Evolutionary conservation across 1,140 invertebrate genomes (phyloP).

Genomic region (Drosophila trapezifrons): DNA sequence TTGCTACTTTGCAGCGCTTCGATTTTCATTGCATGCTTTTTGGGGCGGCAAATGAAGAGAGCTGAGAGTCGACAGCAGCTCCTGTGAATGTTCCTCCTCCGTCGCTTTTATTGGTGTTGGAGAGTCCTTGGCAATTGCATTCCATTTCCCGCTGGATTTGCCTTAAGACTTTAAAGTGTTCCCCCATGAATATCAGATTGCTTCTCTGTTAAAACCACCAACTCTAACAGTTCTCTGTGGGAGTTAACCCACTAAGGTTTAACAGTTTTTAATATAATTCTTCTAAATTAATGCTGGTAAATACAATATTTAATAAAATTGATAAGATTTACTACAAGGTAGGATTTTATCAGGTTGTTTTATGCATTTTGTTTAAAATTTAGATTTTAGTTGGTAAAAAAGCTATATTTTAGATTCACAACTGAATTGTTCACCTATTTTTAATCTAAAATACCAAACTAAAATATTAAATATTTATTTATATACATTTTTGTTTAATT

Average conservation of each 20-base stretch:
- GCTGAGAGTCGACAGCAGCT: constrained; percentile 1
- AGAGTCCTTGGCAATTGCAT: constrained; percentile 43
- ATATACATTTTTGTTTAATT: too few relatives aligned
- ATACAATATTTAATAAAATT: too few relatives aligned
- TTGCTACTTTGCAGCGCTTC: constrained; percentile 13
- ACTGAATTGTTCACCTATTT: too few relatives aligned
- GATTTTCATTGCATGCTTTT: constrained; percentile 58
- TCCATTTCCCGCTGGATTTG: constrained; percentile 37
- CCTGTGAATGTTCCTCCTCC: constrained; percentile 10
- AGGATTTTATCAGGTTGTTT: too few relatives aligned
- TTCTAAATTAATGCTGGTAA: too few relatives aligned
- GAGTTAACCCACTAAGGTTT: background rate
- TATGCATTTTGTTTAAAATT: too few relatives aligned
- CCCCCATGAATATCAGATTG: constrained; percentile 23
- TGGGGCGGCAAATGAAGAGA: constrained; percentile 41
- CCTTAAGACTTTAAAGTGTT: constrained; percentile 33
- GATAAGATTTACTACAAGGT: too few relatives aligned
- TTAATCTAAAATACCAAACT: too few relatives aligned
- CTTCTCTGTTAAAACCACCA: constrained; percentile 2
- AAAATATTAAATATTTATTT: too few relatives aligned
- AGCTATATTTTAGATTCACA: too few relatives aligned
- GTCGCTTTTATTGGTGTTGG: constrained; percentile 7
- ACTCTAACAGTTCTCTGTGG: background rate
- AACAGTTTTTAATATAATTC: too few relatives aligned
- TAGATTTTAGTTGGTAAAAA: too few relatives aligned